Conservation (phyloP, 1,140 invertebrate species). For the Drosophila persimilis region DNA sequence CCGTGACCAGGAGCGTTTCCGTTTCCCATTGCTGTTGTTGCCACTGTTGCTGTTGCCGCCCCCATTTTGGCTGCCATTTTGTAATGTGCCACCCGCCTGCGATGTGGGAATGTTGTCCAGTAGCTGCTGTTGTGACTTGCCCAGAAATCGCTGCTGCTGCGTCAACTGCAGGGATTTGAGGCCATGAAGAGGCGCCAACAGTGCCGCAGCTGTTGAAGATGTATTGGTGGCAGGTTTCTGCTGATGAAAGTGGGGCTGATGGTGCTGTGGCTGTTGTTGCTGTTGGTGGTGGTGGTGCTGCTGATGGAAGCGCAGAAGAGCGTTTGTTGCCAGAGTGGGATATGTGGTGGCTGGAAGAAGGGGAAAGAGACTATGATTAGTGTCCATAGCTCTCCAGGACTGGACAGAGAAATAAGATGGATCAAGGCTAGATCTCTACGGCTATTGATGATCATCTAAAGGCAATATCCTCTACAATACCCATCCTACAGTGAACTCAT, state of each 20-base stretch:
- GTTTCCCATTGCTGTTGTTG: slow-evolving; percentile 84
- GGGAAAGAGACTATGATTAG: neutral
- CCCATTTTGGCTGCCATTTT: slow-evolving; percentile 36
- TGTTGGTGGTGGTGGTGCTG: slow-evolving; percentile 61
- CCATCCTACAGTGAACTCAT: no score
- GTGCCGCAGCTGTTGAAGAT: slow-evolving; percentile 27
- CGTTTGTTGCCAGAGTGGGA: slow-evolving; percentile 64
- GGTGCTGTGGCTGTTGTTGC: slow-evolving; percentile 50
- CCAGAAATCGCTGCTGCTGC: slow-evolving; percentile 63
- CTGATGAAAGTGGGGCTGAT: slow-evolving; percentile 40
- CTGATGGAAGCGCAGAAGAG: slow-evolving; percentile 72
- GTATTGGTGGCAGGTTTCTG: slow-evolving; percentile 37
- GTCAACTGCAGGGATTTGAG: slow-evolving; percentile 59
- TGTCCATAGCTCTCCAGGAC: no score
- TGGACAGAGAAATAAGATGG: no score
- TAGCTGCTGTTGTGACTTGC: slow-evolving; percentile 45
- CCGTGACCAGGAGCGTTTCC: slow-evolving; percentile 95
- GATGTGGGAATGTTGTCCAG: slow-evolving; percentile 54
- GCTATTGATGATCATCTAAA: no score
- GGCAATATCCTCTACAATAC: no score
- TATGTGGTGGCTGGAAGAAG: slow-evolving; percentile 41
- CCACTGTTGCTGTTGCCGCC: slow-evolving; percentile 4
- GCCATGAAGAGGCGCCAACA: slow-evolving; percentile 59
- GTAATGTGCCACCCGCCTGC: slow-evolving; percentile 20
- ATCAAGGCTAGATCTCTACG: no score